These are phyloP conservation scores for Psilanteris sp. DNA, from an alignment of 1,140 invertebrate species.

Conservation along the genomic window DNA sequence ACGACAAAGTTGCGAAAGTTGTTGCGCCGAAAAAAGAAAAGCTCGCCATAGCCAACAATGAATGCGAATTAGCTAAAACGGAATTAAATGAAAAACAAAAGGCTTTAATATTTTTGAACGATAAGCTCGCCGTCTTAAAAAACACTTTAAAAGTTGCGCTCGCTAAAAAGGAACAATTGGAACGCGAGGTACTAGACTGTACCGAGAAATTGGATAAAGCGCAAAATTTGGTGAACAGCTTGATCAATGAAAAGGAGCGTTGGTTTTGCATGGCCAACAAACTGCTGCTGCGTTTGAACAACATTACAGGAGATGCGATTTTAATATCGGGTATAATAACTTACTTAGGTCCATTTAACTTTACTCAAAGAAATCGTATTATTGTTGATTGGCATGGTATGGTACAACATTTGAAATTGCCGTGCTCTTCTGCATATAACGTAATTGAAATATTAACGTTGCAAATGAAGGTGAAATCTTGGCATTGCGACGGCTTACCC, in stretches of 20 bases:
- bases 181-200: conserved; percentile 79
- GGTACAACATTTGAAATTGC: conserved; percentile 80
- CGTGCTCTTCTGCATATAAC: conserved; percentile 82
- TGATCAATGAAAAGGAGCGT: conserved; percentile 85
- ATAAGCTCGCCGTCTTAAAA: conserved; percentile 81
- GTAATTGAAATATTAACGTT: conserved; percentile 82
- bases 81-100: conserved; percentile 83
- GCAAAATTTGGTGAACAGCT: conserved; percentile 82
- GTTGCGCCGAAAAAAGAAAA: conserved; percentile 84
- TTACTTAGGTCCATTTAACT: conserved; percentile 84
- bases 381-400: conserved; percentile 80
- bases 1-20: conserved; percentile 85
- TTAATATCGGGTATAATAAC: conserved; percentile 84
- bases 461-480: conserved; percentile 81
- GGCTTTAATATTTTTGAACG: conserved; percentile 81
- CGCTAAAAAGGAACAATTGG: conserved; percentile 81
- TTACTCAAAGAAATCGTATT: conserved; percentile 76
- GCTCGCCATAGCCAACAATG: conserved; percentile 81
- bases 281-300: conserved; percentile 82
- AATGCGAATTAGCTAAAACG: conserved; percentile 82
- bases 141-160: conserved; percentile 78
- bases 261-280: conserved; percentile 83
- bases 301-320: conserved; percentile 84
- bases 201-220: conserved; percentile 85
- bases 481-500: conserved; percentile 84